A percentile compares a stretch with the other conserved stretches of the same genome.
phyloP scores from a whole-genome alignment of 2,797 vertebrate genomes.

The Anabas testudineus region DNA sequence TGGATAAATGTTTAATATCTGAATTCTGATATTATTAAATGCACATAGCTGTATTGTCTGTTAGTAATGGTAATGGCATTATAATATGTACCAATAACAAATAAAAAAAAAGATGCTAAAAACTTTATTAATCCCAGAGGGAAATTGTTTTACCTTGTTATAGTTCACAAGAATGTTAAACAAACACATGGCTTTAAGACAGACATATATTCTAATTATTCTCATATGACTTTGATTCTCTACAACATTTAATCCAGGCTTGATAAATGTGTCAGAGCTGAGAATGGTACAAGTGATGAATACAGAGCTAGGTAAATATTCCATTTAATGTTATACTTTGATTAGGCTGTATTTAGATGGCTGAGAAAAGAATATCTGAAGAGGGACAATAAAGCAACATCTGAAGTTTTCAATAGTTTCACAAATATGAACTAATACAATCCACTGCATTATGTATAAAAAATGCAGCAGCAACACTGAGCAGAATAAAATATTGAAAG shows the following conservation, averaged over 20 bases:
- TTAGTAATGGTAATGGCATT: slow-evolving; percentile 38
- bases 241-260: slow-evolving; percentile 24
- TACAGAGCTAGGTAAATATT: slow-evolving; percentile 38
- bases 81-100: slow-evolving; percentile 34
- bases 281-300: slow-evolving; percentile 36
- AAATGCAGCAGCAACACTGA: slow-evolving; percentile 44
- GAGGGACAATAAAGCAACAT: slow-evolving; percentile 13
- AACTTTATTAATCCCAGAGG: too few species aligned
- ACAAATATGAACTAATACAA: slow-evolving; percentile 32
- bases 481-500: slow-evolving; percentile 19
- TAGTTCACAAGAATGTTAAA: slow-evolving; percentile 27
- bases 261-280: slow-evolving; percentile 19
- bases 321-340: slow-evolving; percentile 14
- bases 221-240: slow-evolving; percentile 33
- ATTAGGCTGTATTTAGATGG: slow-evolving; percentile 30
- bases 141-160: too few species aligned
- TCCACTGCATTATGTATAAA: slow-evolving; percentile 26
- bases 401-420: slow-evolving; percentile 28
- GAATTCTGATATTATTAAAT: slow-evolving; percentile 48
- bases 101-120: too few species aligned
- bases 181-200: slow-evolving; percentile 37
- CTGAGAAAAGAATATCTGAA: slow-evolving; percentile 12
- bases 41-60: slow-evolving; percentile 36
- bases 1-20: slow-evolving; percentile 57
- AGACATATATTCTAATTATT: slow-evolving; percentile 23